Conservation (phyloP, 2,888 invertebrate genomes). For the Catotricha subobsoleta region DNA sequence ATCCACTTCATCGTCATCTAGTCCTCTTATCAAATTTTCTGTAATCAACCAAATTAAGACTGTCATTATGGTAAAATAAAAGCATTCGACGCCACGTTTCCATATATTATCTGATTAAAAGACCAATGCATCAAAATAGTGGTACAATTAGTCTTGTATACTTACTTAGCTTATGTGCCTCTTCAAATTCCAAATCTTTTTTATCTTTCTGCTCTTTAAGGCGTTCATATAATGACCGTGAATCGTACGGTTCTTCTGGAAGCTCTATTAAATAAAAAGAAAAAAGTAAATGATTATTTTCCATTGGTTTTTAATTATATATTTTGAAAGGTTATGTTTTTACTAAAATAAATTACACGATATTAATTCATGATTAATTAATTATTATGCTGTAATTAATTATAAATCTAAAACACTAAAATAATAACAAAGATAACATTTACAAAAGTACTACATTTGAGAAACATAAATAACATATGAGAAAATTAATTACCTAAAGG, state of each 20-base stretch:
- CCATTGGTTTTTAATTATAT: background rate
- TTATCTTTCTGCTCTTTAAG: conserved; percentile 83
- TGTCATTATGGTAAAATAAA: background rate
- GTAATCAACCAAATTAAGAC: conserved; percentile 9
- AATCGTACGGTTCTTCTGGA: conserved; percentile 72
- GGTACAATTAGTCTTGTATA: conserved; percentile 11
- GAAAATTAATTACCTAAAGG: conserved; percentile 51
- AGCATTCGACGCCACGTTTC: background rate
- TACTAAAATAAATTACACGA: background rate
- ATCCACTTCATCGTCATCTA: conserved; percentile 92
- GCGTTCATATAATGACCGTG: conserved; percentile 75
- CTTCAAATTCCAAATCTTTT: conserved; percentile 87
- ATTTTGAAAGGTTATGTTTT: background rate
- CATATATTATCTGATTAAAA: background rate
- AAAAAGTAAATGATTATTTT: background rate
- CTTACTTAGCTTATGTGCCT: conserved; percentile 87
- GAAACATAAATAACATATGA: conserved; percentile 10
- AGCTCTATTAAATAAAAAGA: conserved; percentile 41
- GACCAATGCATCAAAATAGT: background rate
- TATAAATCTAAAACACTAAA: no score
- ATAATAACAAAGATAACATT: no score
- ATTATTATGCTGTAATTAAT: no score
- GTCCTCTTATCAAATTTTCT: conserved; percentile 75
- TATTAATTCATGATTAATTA: no score
- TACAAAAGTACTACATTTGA: conserved; percentile 6